Evolutionary conservation across 2,888 invertebrate genomes (phyloP).

Genomic region (Calephelis perditalis): DNA sequence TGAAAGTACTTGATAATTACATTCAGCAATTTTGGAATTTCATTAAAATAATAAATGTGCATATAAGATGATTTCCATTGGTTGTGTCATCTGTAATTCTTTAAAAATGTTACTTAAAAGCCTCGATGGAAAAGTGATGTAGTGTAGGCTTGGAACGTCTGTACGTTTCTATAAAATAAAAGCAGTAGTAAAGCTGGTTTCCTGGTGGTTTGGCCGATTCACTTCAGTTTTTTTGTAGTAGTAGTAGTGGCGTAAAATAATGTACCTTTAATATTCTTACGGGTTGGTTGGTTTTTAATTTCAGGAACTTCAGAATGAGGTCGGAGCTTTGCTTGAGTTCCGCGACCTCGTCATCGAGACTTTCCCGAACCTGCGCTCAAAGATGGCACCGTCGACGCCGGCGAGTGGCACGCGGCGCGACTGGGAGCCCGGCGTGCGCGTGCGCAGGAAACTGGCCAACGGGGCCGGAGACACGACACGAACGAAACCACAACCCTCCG

Average conservation of each 20-base stretch:
- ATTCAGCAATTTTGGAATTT: no score
- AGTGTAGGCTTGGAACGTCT: no score
- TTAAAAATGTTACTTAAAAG: no score
- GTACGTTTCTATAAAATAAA: no score
- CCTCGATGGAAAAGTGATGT: no score
- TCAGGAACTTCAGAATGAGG: conserved; percentile 94
- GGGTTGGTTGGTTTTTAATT: conserved; percentile 17
- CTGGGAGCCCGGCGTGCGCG: conserved; percentile 90
- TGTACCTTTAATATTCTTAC: neutral
- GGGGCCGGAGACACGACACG: conserved; percentile 67
- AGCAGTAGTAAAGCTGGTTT: no score
- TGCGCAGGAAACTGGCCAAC: conserved; percentile 79
- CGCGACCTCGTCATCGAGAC: conserved; percentile 96
- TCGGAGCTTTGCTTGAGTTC: conserved; percentile 93
- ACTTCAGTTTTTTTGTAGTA: no score
- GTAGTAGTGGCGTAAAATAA: neutral
- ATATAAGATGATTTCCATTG: no score
- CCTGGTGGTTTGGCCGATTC: no score
- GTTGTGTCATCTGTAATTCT: no score
- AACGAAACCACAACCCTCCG: conserved; percentile 81
- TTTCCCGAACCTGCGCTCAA: conserved; percentile 93
- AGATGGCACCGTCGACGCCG: conserved; percentile 84
- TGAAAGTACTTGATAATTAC: no score
- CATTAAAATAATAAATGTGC: neutral
- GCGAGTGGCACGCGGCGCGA: conserved; percentile 76